Conservation (phyloP, 2,797 vertebrate genomes). For the Geotrypetes seraphini region DNA sequence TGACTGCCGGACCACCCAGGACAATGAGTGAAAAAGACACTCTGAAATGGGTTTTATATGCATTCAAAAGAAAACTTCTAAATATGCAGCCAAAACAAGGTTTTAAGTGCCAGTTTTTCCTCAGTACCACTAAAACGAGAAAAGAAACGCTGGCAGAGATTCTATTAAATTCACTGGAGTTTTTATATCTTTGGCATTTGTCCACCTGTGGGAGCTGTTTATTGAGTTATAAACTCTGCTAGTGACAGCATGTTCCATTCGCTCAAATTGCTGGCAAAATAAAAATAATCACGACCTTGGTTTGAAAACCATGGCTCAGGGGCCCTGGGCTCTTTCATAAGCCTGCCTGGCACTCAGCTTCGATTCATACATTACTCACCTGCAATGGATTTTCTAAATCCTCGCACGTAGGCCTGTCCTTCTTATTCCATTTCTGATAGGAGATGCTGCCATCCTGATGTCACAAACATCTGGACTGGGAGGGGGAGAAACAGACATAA, state of each 20-base stretch:
- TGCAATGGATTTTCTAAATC: too few relatives aligned
- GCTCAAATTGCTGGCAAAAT: too few relatives aligned
- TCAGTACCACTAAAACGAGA: slow-evolving; percentile 51
- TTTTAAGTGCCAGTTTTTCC: slow-evolving; percentile 38
- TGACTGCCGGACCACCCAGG: slow-evolving; percentile 47
- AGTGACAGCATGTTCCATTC: slow-evolving; percentile 61
- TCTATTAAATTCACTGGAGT: slow-evolving; percentile 43
- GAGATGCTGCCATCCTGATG: too few relatives aligned
- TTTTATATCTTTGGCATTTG: slow-evolving; percentile 49
- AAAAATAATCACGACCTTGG: too few relatives aligned
- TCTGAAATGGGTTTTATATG: slow-evolving; percentile 42
- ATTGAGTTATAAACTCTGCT: slow-evolving; percentile 58
- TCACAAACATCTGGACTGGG: too few relatives aligned
- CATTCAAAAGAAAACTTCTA: slow-evolving; percentile 46
- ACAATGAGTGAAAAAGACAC: slow-evolving; percentile 25
- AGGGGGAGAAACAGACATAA: too few relatives aligned
- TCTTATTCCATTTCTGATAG: too few relatives aligned
- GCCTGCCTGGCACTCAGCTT: too few relatives aligned
- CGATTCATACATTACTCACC: too few relatives aligned
- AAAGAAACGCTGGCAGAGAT: slow-evolving; percentile 37
- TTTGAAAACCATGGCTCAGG: too few relatives aligned
- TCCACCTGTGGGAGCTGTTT: slow-evolving; percentile 56
- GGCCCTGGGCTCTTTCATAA: too few relatives aligned
- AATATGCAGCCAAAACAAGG: slow-evolving; percentile 48
- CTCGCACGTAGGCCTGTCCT: too few relatives aligned